Evolutionary conservation across 2,113 vertebrate species (phyloP).

Genomic region (Orthonyx spaldingii): DNA sequence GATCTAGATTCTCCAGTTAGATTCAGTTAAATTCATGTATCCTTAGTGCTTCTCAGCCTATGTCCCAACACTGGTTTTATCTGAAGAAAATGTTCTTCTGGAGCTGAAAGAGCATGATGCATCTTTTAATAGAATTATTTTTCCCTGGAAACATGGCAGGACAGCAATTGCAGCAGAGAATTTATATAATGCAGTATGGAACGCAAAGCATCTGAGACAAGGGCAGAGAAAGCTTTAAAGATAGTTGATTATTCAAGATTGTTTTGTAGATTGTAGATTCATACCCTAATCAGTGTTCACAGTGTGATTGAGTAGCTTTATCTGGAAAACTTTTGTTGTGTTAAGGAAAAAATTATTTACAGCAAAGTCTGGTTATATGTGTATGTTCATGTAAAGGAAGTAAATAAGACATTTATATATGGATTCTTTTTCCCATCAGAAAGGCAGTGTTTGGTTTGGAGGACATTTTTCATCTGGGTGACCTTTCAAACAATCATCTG

Average conservation of each 20-base stretch:
- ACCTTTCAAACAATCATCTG: conserved; percentile 36
- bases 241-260: not conserved
- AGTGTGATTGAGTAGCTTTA: not conserved
- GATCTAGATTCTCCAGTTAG: not conserved
- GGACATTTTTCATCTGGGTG: not conserved
- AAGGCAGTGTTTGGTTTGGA: not conserved
- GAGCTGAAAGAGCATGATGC: not conserved
- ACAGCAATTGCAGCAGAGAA: not conserved
- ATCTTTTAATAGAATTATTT: conserved; percentile 22
- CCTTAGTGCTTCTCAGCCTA: not conserved
- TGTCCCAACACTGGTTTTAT: not conserved
- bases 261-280: not conserved
- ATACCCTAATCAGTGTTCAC: not conserved
- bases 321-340: not conserved
- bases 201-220: not conserved
- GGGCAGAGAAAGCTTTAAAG: not conserved
- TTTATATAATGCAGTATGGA: not conserved
- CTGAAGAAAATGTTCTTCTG: not conserved
- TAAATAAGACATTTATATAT: not conserved
- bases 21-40: not conserved
- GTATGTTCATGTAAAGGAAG: not conserved
- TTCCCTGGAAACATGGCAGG: not conserved
- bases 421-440: not conserved
- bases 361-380: not conserved
- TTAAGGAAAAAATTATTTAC: not conserved